A percentile compares a stretch with the other conserved stretches of the same genome.
These are phyloP conservation scores for Eumacrocentrus americanus DNA, from an alignment of 2,888 invertebrate genomes.

Conservation along the genomic window DNA sequence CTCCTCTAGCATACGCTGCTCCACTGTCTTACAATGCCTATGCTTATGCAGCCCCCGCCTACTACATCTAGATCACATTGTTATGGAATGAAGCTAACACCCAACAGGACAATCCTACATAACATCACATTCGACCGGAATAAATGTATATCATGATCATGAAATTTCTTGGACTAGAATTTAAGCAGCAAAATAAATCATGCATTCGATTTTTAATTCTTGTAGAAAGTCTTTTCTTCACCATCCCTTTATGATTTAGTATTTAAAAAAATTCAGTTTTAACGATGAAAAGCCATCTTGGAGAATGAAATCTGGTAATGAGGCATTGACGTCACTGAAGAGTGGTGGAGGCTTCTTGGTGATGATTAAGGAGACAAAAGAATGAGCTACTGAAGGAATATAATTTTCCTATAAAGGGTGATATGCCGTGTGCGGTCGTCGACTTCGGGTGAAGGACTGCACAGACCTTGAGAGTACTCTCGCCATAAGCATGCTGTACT, in stretches of 20 bases:
- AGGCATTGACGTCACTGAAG: background rate
- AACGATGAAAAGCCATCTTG: background rate
- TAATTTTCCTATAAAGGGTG: constrained; percentile 26
- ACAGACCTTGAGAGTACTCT: constrained; percentile 19
- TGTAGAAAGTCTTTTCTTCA: too few species aligned
- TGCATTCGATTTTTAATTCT: too few species aligned
- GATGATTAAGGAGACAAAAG: constrained; percentile 1
- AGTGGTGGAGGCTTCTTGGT: constrained; percentile 8
- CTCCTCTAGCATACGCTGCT: constrained; percentile 60
- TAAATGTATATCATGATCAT: too few species aligned
- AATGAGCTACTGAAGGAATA: constrained; percentile 1
- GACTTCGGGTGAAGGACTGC: constrained; percentile 24
- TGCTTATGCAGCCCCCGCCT: constrained; percentile 41
- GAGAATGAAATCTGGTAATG: constrained; percentile 1
- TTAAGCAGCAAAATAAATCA: too few species aligned
- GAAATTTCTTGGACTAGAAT: too few species aligned
- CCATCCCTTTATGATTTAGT: too few species aligned
- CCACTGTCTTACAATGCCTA: constrained; percentile 40
- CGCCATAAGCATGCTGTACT: constrained; percentile 15
- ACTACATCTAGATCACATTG: constrained; percentile 38
- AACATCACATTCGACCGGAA: background rate
- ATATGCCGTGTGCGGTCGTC: constrained; percentile 15
- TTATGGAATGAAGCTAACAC: too few species aligned
- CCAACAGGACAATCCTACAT: background rate
- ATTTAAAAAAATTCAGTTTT: too few species aligned